phyloP scores from a whole-genome alignment of 1,140 invertebrate genomes.

The Aplysia californica region DNA sequence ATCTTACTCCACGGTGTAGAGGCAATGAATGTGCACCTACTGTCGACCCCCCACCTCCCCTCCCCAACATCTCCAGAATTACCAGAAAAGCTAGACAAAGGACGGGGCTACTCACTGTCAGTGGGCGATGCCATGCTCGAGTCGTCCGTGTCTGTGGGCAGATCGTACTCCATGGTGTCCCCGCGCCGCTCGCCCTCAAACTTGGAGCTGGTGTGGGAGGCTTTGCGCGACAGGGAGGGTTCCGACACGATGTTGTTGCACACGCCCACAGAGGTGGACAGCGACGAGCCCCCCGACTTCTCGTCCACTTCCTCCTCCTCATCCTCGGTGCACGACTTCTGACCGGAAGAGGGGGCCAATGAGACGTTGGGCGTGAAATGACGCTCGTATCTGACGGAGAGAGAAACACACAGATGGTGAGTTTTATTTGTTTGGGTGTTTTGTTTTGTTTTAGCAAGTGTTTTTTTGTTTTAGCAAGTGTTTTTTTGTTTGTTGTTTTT shows the following conservation, averaged over 20 bases:
- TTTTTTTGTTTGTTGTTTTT: too few species aligned
- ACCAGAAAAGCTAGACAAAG: background rate
- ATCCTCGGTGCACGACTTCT: conserved; percentile 32
- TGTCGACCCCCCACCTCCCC: background rate
- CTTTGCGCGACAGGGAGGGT: background rate
- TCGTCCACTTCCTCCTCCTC: conserved; percentile 21
- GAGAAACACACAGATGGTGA: background rate
- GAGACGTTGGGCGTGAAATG: conserved; percentile 66
- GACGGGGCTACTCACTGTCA: conserved; percentile 39
- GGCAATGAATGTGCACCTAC: too few species aligned
- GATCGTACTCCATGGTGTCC: conserved; percentile 49
- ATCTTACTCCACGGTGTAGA: conserved; percentile 52
- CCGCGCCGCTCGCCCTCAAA: conserved; percentile 4
- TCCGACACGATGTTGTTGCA: conserved; percentile 20
- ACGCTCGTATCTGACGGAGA: conserved; percentile 56
- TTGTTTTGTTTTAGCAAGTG: too few species aligned
- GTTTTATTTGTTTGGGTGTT: too few species aligned
- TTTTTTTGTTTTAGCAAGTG: too few species aligned
- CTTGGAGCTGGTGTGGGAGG: background rate
- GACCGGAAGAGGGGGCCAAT: conserved; percentile 54
- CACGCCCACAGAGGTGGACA: background rate
- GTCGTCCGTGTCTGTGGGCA: conserved; percentile 56
- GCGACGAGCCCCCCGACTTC: background rate
- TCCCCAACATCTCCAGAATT: background rate
- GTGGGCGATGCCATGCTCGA: conserved; percentile 49